Percentiles rank a stretch among this genome's conserved stretches.
Evolutionary conservation across 1,140 invertebrate genomes (phyloP).

Genomic region (Sitophilus oryzae): DNA sequence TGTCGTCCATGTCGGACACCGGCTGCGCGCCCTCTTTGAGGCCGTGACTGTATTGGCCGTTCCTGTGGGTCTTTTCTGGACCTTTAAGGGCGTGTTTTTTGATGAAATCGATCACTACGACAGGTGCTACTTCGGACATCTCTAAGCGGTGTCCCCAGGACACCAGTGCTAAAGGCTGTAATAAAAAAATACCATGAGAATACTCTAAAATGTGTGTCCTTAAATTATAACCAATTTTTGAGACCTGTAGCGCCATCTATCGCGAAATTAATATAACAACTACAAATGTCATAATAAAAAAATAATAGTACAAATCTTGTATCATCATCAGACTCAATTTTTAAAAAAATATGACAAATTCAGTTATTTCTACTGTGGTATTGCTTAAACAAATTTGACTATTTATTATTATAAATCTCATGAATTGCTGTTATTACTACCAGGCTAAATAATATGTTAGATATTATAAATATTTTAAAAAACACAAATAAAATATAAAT

Average conservation of each 20-base stretch:
- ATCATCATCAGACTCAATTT: too few relatives aligned
- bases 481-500: not conserved
- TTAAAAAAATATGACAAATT: too few relatives aligned
- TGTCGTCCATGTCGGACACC: slow-evolving; percentile 50
- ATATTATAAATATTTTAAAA: not conserved
- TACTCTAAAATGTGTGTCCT: too few relatives aligned
- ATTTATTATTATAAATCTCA: too few relatives aligned
- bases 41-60: slow-evolving; percentile 55
- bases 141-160: slow-evolving; percentile 69
- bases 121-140: slow-evolving; percentile 63
- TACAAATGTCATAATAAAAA: slow-evolving; percentile 4
- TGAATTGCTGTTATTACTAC: too few relatives aligned
- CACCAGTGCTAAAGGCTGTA: slow-evolving; percentile 67
- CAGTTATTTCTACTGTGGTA: too few relatives aligned
- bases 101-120: slow-evolving; percentile 59
- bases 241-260: too few relatives aligned
- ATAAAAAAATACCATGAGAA: too few relatives aligned
- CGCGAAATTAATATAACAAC: too few relatives aligned
- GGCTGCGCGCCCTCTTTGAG: slow-evolving; percentile 46
- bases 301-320: not conserved
- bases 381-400: too few relatives aligned
- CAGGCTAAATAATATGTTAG: too few relatives aligned
- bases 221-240: too few relatives aligned
- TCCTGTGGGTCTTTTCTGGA: slow-evolving; percentile 53
- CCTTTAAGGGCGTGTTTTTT: slow-evolving; percentile 57